Percentiles rank a stretch among this genome's conserved stretches.
phyloP scores from a whole-genome alignment of 2,797 vertebrate species.

The Centroberyx gerrardi region DNA sequence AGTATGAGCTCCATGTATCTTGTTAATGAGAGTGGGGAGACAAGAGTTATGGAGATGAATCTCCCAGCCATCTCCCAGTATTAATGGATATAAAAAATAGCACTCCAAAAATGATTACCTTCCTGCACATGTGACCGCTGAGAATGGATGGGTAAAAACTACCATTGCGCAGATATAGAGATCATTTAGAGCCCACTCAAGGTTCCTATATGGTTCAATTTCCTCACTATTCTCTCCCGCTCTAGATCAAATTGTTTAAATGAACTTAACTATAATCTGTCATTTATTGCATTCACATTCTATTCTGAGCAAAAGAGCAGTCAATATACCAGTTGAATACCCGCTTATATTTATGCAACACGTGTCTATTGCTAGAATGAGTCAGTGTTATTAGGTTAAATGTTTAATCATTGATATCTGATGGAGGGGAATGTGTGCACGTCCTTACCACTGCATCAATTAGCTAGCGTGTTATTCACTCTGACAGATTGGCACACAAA shows the following conservation, averaged over 20 bases:
- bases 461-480: not conserved
- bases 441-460: not conserved
- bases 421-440: not conserved
- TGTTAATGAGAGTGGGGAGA: constrained; percentile 63
- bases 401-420: not conserved
- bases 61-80: constrained; percentile 11
- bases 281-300: constrained; percentile 3
- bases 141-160: constrained; percentile 10
- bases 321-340: not conserved
- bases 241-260: constrained; percentile 9
- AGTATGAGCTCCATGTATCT: constrained; percentile 54
- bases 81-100: constrained; percentile 40
- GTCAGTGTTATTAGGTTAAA: not conserved
- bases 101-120: constrained; percentile 29
- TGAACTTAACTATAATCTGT: not conserved
- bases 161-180: not conserved
- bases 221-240: not conserved
- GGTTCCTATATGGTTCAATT: not conserved
- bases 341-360: not conserved
- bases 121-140: not conserved
- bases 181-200: constrained; percentile 14
- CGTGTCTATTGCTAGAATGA: not conserved
- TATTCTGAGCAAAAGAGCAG: not conserved
- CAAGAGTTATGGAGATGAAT: constrained; percentile 62
- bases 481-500: not conserved